Percentiles rank a stretch among this genome's conserved stretches.
Conservation (phyloP, 2,113 vertebrate genomes). For the Prinia subflava region DNA sequence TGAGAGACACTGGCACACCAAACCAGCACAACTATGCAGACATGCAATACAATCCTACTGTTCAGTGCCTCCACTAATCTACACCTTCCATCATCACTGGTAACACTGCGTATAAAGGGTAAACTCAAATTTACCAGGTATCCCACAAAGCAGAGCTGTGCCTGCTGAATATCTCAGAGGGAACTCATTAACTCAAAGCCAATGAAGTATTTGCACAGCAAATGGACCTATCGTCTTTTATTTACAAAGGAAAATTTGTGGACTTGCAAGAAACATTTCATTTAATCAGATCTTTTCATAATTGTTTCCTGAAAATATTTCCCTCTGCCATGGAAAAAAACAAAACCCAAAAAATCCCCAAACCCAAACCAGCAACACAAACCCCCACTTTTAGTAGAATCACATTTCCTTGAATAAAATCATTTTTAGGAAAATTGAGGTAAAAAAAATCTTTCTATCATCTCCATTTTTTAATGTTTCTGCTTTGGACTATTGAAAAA, state of each 20-base stretch:
- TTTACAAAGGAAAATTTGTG: neutral
- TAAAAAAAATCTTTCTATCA: neutral
- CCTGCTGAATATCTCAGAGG: neutral
- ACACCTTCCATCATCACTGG: neutral
- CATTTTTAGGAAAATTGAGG: neutral
- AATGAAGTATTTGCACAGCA: neutral
- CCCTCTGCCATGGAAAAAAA: neutral
- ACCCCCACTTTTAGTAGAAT: neutral
- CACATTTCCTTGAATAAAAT: neutral
- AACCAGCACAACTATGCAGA: neutral
- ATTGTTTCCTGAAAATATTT: neutral
- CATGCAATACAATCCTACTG: no score
- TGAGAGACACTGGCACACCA: neutral
- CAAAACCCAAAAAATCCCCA: fast-evolving
- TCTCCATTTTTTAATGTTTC: neutral
- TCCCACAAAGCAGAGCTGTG: neutral
- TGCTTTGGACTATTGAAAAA: neutral
- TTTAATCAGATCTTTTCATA: neutral
- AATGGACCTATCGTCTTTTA: neutral
- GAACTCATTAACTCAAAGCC: neutral
- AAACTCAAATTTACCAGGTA: neutral
- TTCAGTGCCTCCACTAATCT: neutral
- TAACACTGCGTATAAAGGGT: neutral
- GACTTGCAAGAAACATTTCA: neutral
- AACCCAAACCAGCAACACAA: neutral